A percentile compares a stretch with the other conserved stretches of the same genome.
phyloP scores from a whole-genome alignment of 1,140 invertebrate genomes.

The Halesus radiatus region DNA sequence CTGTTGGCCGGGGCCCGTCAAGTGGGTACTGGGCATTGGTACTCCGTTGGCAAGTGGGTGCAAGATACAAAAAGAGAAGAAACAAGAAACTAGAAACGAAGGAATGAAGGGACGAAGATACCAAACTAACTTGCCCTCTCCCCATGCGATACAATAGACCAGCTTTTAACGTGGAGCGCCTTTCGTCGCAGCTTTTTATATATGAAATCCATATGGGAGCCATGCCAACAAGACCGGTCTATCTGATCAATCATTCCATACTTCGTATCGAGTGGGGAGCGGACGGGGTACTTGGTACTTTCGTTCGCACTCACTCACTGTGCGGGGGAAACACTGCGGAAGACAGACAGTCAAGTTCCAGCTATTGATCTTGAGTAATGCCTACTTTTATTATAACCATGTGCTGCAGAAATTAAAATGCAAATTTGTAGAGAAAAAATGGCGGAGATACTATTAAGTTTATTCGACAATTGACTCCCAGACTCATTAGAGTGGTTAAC shows the following conservation, averaged over 20 bases:
- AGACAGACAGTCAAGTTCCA: no score
- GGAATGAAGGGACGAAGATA: background rate
- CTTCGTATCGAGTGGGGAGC: slow-evolving; percentile 26
- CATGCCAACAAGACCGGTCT: slow-evolving; percentile 22
- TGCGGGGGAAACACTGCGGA: no score
- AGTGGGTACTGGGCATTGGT: no score
- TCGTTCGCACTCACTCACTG: no score
- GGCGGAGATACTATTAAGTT: no score
- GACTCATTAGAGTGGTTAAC: no score
- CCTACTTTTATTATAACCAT: no score
- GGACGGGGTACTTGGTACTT: background rate
- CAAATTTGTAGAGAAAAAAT: no score
- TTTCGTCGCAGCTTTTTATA: slow-evolving; percentile 13
- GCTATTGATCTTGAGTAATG: no score
- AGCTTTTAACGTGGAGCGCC: background rate
- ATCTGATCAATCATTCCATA: slow-evolving; percentile 15
- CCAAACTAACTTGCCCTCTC: background rate
- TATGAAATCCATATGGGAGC: slow-evolving; percentile 19
- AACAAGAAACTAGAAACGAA: background rate
- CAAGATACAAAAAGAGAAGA: background rate
- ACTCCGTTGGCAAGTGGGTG: background rate
- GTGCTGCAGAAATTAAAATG: no score
- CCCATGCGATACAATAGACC: background rate
- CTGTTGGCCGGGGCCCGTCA: background rate
- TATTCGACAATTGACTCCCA: no score